A percentile compares a stretch with the other conserved stretches of the same genome.
Conservation (phyloP, 1,140 invertebrate genomes). For the Hylaeus anthracinus region DNA sequence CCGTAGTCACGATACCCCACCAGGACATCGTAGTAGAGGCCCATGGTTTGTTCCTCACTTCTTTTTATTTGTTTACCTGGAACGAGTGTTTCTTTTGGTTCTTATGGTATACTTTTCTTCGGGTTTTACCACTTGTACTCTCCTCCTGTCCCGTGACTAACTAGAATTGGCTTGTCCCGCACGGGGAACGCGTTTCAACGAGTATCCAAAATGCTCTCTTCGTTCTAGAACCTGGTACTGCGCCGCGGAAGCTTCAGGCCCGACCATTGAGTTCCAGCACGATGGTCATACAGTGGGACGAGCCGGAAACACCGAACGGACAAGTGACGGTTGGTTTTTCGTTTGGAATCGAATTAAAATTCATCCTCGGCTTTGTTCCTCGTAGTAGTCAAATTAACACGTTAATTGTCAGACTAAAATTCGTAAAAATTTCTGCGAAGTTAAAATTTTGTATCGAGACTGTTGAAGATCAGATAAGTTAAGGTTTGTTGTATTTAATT, state of each 20-base stretch:
- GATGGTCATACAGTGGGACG: conserved; percentile 98
- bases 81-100: conserved; percentile 19
- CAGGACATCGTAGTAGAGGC: not conserved
- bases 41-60: conserved; percentile 3
- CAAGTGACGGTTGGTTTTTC: conserved; percentile 90
- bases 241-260: conserved; percentile 95
- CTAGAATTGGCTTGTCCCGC: conserved; percentile 18
- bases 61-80: not conserved
- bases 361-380: too few relatives aligned
- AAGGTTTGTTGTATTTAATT: too few relatives aligned
- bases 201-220: conserved; percentile 1
- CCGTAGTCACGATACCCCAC: conserved; percentile 1
- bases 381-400: too few relatives aligned
- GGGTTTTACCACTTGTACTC: conserved; percentile 16
- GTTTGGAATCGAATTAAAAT: too few relatives aligned
- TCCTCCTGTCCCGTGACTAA: conserved; percentile 52
- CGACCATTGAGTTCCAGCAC: conserved; percentile 96
- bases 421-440: too few relatives aligned
- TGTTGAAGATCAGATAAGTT: too few relatives aligned
- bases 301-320: conserved; percentile 97
- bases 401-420: too few relatives aligned
- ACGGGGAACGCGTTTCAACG: not conserved
- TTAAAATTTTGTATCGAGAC: too few relatives aligned
- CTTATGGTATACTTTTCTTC: conserved; percentile 16
- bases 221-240: conserved; percentile 93